Conservation (phyloP, 2,113 vertebrate genomes). For the Eurystomus gularis region DNA sequence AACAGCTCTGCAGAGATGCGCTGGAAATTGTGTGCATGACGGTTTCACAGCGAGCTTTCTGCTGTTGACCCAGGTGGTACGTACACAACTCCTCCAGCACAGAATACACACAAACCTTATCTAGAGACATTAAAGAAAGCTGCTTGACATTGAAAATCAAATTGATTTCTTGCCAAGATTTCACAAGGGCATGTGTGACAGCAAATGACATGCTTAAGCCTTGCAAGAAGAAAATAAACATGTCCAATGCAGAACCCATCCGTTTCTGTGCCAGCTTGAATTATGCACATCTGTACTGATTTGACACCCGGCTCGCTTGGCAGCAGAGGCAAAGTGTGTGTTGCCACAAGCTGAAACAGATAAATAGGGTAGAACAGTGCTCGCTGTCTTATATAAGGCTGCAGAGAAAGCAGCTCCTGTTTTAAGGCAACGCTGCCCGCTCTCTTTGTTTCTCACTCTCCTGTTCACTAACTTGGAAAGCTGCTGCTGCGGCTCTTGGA, state of each 20-base stretch:
- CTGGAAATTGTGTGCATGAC: not conserved
- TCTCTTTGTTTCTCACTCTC: not conserved
- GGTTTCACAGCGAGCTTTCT: not conserved
- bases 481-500: not conserved
- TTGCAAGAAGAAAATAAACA: constrained; percentile 76
- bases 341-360: constrained; percentile 60
- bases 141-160: constrained; percentile 70
- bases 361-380: constrained; percentile 17
- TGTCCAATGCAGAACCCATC: constrained; percentile 70
- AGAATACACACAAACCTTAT: constrained; percentile 59
- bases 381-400: not conserved
- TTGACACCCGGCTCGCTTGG: constrained; percentile 56
- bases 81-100: constrained; percentile 42
- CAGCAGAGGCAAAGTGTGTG: constrained; percentile 11
- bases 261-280: constrained; percentile 70
- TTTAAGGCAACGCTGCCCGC: not conserved
- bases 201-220: constrained; percentile 73
- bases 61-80: constrained; percentile 57
- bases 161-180: constrained; percentile 80
- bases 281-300: constrained; percentile 73
- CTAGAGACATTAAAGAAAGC: constrained; percentile 69
- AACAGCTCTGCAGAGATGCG: not conserved
- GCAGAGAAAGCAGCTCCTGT: not conserved
- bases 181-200: constrained; percentile 75
- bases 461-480: not conserved